Base-by-base conservation (phyloP, 2,797 vertebrate species). In the Propithecus perrieri region DNA sequence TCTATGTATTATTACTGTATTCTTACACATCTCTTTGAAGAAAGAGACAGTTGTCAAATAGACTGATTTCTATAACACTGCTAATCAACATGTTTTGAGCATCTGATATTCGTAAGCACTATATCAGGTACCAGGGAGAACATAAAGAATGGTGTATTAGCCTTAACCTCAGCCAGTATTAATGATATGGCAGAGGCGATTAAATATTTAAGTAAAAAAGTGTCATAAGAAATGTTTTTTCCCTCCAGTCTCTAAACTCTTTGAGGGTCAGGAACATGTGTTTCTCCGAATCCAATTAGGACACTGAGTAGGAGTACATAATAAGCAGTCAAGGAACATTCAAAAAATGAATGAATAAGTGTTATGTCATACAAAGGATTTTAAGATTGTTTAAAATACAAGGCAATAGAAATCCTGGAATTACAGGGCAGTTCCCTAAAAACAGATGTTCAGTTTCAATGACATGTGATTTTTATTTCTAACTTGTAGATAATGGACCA, bases 381-480 rank as follows among this genome's bases (percentile, higher is more conserved):
- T 95, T 79, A 91, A 91, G 80, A 59, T 63, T 91, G 71, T 92
- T 96, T 96, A 92, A 98, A 95, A 96, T 78, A 94, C 38, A 96
- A 92, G 43, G 72, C 48, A 72, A 78, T 84, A 43, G 75, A 89
- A 67, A 92, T 81, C n/a, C 41, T 83, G 30, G 35, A 74, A 55
- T 95, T 90, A 85, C 1, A 80, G 24, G 35, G 3, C 43, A 50
- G 24, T 95, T 93, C 18, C 53, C 55, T 92, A 72, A 96, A 97
- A 98, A 92, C 96, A 97, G 95, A 97, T 97, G 94, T 96, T 92
- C 95, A 41, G 30, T 87, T 97, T 97, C 91, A 96, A 88, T 76
- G 57, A 71, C 87, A 96, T 86, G 84, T 92, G 91, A 95, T 94
- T 96, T 94, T 96, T 92, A 93, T 97, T 97, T 96, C 76, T 92